Conservation (phyloP, 2,797 vertebrate genomes). For the Macropus fuliginosus region DNA sequence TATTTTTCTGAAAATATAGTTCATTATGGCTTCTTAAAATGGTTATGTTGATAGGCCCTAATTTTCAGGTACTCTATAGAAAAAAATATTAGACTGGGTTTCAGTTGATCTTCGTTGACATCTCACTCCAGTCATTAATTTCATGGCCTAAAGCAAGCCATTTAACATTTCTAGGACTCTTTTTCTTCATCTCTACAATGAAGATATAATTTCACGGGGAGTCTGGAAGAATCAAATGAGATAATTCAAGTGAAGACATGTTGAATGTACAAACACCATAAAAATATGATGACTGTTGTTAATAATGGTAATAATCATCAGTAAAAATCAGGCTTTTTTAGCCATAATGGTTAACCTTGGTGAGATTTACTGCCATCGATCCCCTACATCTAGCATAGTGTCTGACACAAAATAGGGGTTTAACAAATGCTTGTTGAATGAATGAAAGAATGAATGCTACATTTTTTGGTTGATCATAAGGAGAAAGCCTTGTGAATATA, state of each 20-base stretch:
- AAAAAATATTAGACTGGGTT: not conserved
- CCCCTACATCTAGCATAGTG: not conserved
- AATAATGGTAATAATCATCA: not conserved
- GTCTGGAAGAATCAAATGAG: slow-evolving; percentile 2
- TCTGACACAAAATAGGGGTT: not conserved
- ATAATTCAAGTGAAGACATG: not conserved
- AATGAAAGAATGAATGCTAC: not conserved
- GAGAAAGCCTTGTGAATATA: not conserved
- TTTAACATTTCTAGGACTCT: slow-evolving; percentile 14
- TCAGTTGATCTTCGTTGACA: not conserved
- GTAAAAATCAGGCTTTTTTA: slow-evolving; percentile 5
- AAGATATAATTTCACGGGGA: not conserved
- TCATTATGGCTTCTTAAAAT: slow-evolving; percentile 29
- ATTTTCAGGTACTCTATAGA: not conserved
- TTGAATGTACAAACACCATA: slow-evolving; percentile 32
- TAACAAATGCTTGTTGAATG: not conserved
- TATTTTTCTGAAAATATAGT: not conserved
- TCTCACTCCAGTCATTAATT: slow-evolving; percentile 29
- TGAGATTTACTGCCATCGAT: not conserved
- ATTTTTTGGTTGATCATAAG: slow-evolving; percentile 37
- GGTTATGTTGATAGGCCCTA: not conserved
- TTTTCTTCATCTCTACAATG: slow-evolving; percentile 6
- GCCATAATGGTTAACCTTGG: slow-evolving; percentile 17
- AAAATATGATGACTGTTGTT: not conserved
- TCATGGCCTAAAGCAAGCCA: slow-evolving; percentile 38